phyloP scores from a whole-genome alignment of 2,888 invertebrate species.

The Diloba caeruleocephala region DNA sequence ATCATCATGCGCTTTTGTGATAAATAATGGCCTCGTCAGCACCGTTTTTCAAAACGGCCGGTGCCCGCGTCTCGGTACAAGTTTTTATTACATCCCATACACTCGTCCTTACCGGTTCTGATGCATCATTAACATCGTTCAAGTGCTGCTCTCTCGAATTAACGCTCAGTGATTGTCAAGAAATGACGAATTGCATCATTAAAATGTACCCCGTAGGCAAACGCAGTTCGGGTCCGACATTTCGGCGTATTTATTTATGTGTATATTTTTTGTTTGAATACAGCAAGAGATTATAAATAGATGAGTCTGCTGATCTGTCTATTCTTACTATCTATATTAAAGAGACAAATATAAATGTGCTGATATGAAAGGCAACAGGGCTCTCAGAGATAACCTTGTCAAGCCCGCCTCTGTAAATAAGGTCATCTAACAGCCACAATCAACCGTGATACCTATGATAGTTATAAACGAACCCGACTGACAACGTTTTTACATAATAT shows the following conservation, averaged over 20 bases:
- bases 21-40: slow-evolving; percentile 75
- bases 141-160: slow-evolving; percentile 66
- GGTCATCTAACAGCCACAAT: slow-evolving; percentile 68
- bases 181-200: slow-evolving; percentile 70
- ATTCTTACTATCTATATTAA: slow-evolving; percentile 26
- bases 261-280: slow-evolving; percentile 4
- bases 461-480: slow-evolving; percentile 21
- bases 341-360: slow-evolving; percentile 52
- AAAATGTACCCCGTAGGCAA: slow-evolving; percentile 46
- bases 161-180: slow-evolving; percentile 69
- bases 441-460: slow-evolving; percentile 51
- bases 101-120: slow-evolving; percentile 71
- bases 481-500: no score
- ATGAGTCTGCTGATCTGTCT: background rate
- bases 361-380: slow-evolving; percentile 68
- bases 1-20: slow-evolving; percentile 78
- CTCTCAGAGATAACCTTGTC: slow-evolving; percentile 75
- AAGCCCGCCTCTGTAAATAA: slow-evolving; percentile 71
- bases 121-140: slow-evolving; percentile 75
- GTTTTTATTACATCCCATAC: slow-evolving; percentile 71
- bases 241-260: slow-evolving; percentile 1
- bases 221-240: slow-evolving; percentile 7
- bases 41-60: slow-evolving; percentile 74
- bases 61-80: slow-evolving; percentile 62
- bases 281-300: slow-evolving; percentile 27